Evolutionary conservation across 2,888 invertebrate species (phyloP).

Genomic region (Andrena fulva): DNA sequence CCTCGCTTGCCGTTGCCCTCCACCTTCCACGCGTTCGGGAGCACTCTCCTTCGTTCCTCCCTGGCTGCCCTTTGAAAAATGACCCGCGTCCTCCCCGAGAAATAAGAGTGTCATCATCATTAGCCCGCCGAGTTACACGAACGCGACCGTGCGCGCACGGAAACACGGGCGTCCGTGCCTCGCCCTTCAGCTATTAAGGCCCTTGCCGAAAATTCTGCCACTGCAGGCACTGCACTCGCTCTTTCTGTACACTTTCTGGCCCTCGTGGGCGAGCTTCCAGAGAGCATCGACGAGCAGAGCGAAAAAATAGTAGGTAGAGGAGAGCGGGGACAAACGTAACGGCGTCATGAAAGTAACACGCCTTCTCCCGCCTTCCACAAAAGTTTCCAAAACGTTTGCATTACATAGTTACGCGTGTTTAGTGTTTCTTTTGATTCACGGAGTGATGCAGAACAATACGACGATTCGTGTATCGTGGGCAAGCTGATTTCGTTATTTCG

Average conservation of each 20-base stretch:
- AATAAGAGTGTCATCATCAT: constrained; percentile 85
- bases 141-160: constrained; percentile 60
- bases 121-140: constrained; percentile 82
- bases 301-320: too few relatives aligned
- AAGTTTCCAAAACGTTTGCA: too few relatives aligned
- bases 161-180: constrained; percentile 33
- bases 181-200: constrained; percentile 50
- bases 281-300: neutral
- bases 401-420: too few relatives aligned
- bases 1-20: constrained; percentile 43
- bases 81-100: constrained; percentile 81
- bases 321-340: too few relatives aligned
- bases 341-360: too few relatives aligned
- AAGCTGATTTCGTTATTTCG: too few relatives aligned
- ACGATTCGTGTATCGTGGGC: too few relatives aligned
- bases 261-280: neutral
- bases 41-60: constrained; percentile 59
- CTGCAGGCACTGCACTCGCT: neutral
- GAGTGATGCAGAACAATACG: too few relatives aligned
- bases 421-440: too few relatives aligned
- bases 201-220: constrained; percentile 37
- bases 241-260: neutral
- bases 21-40: constrained; percentile 50
- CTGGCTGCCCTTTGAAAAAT: constrained; percentile 83
- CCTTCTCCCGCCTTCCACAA: too few relatives aligned